phyloP scores from a whole-genome alignment of 2,797 vertebrate genomes.

The Siniperca undulata region DNA sequence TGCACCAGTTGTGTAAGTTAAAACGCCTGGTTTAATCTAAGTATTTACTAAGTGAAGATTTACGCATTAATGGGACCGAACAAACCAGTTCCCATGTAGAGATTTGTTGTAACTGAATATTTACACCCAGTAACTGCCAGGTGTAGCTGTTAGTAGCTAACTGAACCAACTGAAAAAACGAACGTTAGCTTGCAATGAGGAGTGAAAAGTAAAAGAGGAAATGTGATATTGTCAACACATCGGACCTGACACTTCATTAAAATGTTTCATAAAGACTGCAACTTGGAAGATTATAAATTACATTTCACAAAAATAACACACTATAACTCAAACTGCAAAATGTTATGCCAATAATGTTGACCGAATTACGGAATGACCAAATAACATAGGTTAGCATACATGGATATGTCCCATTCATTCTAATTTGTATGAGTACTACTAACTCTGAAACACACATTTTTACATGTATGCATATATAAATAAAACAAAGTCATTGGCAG shows the following conservation, averaged over 20 bases:
- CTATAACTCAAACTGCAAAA: too few relatives aligned
- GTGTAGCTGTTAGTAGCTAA: too few relatives aligned
- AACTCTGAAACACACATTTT: background rate
- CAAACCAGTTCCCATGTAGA: too few relatives aligned
- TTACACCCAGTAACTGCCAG: too few relatives aligned
- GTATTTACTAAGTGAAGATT: background rate
- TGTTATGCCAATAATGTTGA: background rate
- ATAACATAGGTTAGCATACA: background rate
- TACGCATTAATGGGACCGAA: background rate
- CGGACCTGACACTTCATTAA: background rate
- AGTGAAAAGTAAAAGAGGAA: too few relatives aligned
- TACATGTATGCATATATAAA: too few relatives aligned
- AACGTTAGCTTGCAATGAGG: too few relatives aligned
- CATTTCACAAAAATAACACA: background rate
- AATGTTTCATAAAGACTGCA: too few relatives aligned
- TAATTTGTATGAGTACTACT: background rate
- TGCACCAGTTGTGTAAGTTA: slow-evolving; percentile 4
- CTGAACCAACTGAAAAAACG: too few relatives aligned
- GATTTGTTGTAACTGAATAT: too few relatives aligned
- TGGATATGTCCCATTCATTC: background rate
- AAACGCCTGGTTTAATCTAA: background rate
- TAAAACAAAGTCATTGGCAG: background rate
- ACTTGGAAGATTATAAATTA: background rate
- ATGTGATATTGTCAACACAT: too few relatives aligned
- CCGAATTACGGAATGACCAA: background rate